A percentile compares a stretch with the other conserved stretches of the same genome.
phyloP scores from a whole-genome alignment of 2,797 vertebrate species.

The Chromis chromis region DNA sequence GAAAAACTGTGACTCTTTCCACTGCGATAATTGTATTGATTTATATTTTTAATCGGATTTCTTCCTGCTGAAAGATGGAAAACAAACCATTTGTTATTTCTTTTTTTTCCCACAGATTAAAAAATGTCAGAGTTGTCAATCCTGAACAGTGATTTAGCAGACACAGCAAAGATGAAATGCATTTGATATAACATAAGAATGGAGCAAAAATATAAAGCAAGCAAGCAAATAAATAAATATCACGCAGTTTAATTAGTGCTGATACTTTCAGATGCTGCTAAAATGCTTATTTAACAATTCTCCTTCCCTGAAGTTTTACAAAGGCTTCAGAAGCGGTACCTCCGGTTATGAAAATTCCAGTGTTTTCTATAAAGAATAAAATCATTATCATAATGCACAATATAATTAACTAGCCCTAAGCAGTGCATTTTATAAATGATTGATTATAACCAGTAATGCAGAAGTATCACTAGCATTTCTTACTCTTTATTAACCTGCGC shows the following conservation, averaged over 20 bases:
- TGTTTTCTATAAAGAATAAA: slow-evolving; percentile 50
- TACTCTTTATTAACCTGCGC: slow-evolving; percentile 11
- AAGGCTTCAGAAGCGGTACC: slow-evolving; percentile 48
- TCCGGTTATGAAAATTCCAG: slow-evolving; percentile 32
- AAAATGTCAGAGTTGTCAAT: slow-evolving; percentile 2
- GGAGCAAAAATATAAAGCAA: slow-evolving; percentile 16
- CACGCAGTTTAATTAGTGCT: slow-evolving; percentile 46
- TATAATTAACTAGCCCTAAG: slow-evolving; percentile 52
- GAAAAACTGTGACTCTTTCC: background rate
- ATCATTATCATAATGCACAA: slow-evolving; percentile 47
- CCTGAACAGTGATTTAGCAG: background rate
- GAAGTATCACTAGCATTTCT: background rate
- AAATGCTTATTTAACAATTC: slow-evolving; percentile 64
- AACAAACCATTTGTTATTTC: background rate
- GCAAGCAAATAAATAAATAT: slow-evolving; percentile 46
- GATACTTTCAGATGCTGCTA: slow-evolving; percentile 39
- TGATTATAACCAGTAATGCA: slow-evolving; percentile 40
- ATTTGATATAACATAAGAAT: slow-evolving; percentile 8
- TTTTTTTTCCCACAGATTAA: background rate
- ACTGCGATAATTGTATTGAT: background rate
- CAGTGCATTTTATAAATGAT: slow-evolving; percentile 53
- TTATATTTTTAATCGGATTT: slow-evolving; percentile 19
- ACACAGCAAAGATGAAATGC: too few relatives aligned
- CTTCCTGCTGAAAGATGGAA: slow-evolving; percentile 2
- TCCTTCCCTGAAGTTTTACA: slow-evolving; percentile 52